Evolutionary conservation across 2,888 invertebrate species (phyloP).

Genomic region (Habroteleia sp.): DNA sequence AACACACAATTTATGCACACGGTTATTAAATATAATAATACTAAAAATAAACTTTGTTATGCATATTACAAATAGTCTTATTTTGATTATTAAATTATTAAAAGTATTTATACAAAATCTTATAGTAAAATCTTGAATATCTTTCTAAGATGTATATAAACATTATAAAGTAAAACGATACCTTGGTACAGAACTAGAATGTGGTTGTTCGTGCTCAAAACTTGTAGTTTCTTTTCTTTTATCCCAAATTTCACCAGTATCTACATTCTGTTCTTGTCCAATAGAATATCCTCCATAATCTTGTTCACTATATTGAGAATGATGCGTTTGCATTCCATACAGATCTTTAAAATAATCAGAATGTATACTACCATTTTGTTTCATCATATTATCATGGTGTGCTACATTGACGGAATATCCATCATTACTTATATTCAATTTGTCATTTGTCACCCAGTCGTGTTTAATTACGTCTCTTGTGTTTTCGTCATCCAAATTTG

Average conservation of each 20-base stretch:
- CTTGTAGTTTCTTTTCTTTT: slow-evolving; percentile 84
- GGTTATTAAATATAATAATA: too few species aligned
- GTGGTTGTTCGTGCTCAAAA: slow-evolving; percentile 84
- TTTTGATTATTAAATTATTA: too few species aligned
- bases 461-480: slow-evolving; percentile 72
- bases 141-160: too few species aligned
- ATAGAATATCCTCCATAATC: slow-evolving; percentile 77
- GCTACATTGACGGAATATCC: slow-evolving; percentile 76
- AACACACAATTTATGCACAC: too few species aligned
- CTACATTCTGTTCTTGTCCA: slow-evolving; percentile 79
- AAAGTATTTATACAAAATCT: too few species aligned
- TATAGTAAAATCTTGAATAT: too few species aligned
- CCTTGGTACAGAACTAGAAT: slow-evolving; percentile 80
- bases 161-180: too few species aligned
- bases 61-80: too few species aligned
- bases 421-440: slow-evolving; percentile 74
- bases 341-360: slow-evolving; percentile 78
- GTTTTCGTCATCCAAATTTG: slow-evolving; percentile 73
- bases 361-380: slow-evolving; percentile 76
- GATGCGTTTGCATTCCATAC: slow-evolving; percentile 73
- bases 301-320: slow-evolving; percentile 77
- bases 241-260: slow-evolving; percentile 80
- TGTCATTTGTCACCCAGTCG: slow-evolving; percentile 75
- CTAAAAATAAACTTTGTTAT: too few species aligned
- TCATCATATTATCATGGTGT: slow-evolving; percentile 73